Percentiles rank a stretch among this genome's conserved stretches.
phyloP scores from a whole-genome alignment of 2,888 invertebrate genomes.

The Cephus pygmeus region DNA sequence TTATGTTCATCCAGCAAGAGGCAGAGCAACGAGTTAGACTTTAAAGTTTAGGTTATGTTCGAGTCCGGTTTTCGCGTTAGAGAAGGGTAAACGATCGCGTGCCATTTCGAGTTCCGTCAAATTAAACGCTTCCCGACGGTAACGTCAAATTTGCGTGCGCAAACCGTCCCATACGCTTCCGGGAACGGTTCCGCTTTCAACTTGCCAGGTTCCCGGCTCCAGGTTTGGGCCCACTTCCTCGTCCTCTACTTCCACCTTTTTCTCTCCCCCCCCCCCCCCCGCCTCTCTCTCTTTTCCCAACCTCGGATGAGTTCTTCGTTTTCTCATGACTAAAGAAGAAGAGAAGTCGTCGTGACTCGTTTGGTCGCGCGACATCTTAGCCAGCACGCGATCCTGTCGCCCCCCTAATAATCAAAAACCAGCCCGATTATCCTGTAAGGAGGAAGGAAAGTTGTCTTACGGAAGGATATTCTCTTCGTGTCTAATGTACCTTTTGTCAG shows the following conservation, averaged over 20 bases:
- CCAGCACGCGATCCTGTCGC: constrained; percentile 40
- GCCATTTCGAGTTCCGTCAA: constrained; percentile 54
- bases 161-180: constrained; percentile 21
- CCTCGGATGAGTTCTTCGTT: constrained; percentile 27
- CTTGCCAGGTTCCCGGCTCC: background rate
- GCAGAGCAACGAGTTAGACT: background rate
- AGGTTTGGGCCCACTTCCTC: constrained; percentile 12
- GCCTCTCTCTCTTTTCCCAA: constrained; percentile 4
- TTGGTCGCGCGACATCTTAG: constrained; percentile 26
- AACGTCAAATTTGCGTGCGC: constrained; percentile 62
- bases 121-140: constrained; percentile 60
- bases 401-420: constrained; percentile 29
- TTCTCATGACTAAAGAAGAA: constrained; percentile 31
- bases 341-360: constrained; percentile 34
- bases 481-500: background rate
- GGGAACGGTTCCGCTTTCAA: background rate
- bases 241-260: constrained; percentile 6
- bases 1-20: background rate
- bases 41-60: background rate
- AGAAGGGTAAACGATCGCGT: constrained; percentile 44
- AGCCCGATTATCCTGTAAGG: background rate
- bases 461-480: background rate
- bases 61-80: background rate
- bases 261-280: constrained; percentile 7
- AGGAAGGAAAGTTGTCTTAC: background rate